Evolutionary conservation across 2,113 vertebrate species (phyloP), one percentile per base, ranked within the genome.

Genomic region (Mesitornis unicolor): DNA sequence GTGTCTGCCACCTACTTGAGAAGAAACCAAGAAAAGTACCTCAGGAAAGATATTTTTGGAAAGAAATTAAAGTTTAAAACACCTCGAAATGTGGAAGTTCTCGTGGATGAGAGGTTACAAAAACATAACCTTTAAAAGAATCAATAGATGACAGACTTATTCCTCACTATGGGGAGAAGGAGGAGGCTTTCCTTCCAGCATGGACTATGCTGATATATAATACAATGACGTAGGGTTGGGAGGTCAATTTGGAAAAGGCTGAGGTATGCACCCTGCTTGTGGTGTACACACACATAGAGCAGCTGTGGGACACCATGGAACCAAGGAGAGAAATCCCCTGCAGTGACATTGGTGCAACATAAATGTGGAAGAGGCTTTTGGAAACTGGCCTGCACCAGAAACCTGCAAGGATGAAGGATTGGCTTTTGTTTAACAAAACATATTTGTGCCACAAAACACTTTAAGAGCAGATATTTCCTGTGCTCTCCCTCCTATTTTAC

Each of bases 321-420:
- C 13, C 65, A n/a, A 12, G 38, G 42, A 91, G 25, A 69, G 33
- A 68, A 79, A 87, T 76, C 35, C 48, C 19, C 33, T 76, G 57
- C 22, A 29, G 13, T 43, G 80, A 4, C 16, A 35, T 0, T 31
- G 40, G 26, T 21, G 28, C 3, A 38, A 11, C 53, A 26, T 10
- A 17, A 20, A 57, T 19, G 12, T 51, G 42, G 54, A 45, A 75
- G 20, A 84, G 40, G 15, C 42, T 60, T 68, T 79, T 78, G 50
- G 70, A 89, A 76, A 35, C 40, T 36, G 29, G 2, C 20, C 71
- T 68, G 50, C 57, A 59, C 10, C 57, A 87, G 61, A 48, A 42
- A 61, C 19, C 20, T 60, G 60, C 25, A 87, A 69, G 21, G 43
- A 65, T 15, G 33, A 85, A 81, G 7, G 47, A 48, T 21, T 79